Evolutionary conservation across 2,113 vertebrate genomes (phyloP), one percentile per base, ranked within the genome.

Genomic region (Nesogale talazaci): DNA sequence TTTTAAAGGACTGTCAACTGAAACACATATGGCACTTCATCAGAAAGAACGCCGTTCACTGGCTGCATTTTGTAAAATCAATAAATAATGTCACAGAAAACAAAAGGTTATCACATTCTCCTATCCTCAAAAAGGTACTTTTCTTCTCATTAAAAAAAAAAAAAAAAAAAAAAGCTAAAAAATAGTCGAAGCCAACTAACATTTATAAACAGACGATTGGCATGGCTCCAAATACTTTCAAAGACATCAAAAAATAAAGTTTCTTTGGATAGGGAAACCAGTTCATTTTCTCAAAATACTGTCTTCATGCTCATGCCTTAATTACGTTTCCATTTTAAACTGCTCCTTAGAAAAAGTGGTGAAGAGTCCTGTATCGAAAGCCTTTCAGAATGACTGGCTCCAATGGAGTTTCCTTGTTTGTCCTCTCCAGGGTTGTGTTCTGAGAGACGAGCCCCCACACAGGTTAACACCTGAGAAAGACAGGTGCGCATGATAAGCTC

Each of bases 171-270:
- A 61, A 95, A 36, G 79, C 92, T 70, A 94, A 97, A 96, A 0
- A 38, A 95, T 86, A 94, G 89, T 90, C 91, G 95, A 90, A 52
- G 74, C 94, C 88, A 96, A 95, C 90, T 5, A 97, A 95, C 88
- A 97, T 88, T 97, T 90, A 95, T 96, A 96, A 97, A 97, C 87
- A 97, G 95, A 86, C 95, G 29, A 97, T 91, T 34, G 83, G 86
- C 40, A 88, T 52, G 86, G 89, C 87, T 97, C 83, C 92, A 92
- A 61, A 92, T 95, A 79, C 42, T 93, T 95, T 93, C 63, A 97
- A 97, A 98, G 97, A 96, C 97, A 97, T 95, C 96, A 94, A 38
- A 93, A 97, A 96, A 97, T 79, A 91, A 96, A 93, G 46, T 93
- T 96, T 88, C 88, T 86, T 69, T 93, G 90, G 88, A 96, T 34